These are phyloP conservation scores for Vidua chalybeata DNA, from an alignment of 2,113 vertebrate species.

Conservation along the genomic window DNA sequence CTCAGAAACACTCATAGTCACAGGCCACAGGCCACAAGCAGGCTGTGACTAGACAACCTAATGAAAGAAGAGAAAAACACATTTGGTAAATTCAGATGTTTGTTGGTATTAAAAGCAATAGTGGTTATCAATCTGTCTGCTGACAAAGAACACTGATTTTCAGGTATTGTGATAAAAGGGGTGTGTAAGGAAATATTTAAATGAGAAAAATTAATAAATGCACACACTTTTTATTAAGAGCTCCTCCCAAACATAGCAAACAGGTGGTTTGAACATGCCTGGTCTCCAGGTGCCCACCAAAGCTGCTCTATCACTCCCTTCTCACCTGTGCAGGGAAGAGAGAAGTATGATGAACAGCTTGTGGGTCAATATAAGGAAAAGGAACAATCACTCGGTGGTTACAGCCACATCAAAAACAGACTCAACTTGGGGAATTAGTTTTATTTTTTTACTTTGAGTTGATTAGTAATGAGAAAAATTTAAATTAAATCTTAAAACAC, in stretches of 20 bases:
- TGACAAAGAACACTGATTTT: not conserved
- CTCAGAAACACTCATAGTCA: not conserved
- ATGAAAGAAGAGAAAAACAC: not conserved
- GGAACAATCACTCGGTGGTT: accelerated
- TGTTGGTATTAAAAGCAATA: not conserved
- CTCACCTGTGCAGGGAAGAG: not conserved
- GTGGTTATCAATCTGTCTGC: not conserved
- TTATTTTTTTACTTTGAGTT: not conserved
- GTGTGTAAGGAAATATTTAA: not conserved
- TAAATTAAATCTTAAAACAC: not conserved
- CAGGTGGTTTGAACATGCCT: not conserved
- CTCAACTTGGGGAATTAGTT: not conserved
- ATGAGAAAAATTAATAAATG: not conserved
- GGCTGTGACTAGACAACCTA: not conserved
- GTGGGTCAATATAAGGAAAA: not conserved
- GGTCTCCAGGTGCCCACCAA: not conserved
- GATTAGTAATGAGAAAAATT: not conserved
- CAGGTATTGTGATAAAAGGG: not conserved
- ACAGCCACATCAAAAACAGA: not conserved
- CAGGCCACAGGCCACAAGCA: accelerated
- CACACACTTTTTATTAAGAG: not conserved
- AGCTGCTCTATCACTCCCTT: not conserved
- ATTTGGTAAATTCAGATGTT: not conserved
- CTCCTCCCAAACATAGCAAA: not conserved
- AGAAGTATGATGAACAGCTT: not conserved